Evolutionary conservation across 2,113 vertebrate species (phyloP).

Genomic region (Salvelinus namaycush): DNA sequence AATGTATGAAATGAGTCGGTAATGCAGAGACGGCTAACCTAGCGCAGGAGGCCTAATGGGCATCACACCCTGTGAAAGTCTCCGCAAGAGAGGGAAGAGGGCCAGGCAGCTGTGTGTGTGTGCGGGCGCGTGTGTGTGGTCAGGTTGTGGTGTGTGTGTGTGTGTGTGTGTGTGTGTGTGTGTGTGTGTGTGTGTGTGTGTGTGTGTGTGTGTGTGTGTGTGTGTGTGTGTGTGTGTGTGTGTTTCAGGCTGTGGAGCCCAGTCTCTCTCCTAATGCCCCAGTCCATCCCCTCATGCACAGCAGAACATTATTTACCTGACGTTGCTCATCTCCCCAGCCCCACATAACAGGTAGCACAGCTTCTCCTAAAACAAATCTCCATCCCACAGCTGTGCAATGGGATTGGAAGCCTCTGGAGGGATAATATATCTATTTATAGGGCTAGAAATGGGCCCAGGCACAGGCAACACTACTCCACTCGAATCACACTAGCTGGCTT

Average conservation of each 20-base stretch:
- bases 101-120: conserved; percentile 21
- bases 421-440: conserved; percentile 18
- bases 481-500: conserved; percentile 2
- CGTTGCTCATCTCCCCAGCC: not conserved
- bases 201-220: not conserved
- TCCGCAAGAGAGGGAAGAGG: conserved; percentile 12
- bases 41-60: conserved; percentile 32
- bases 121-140: not conserved
- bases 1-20: conserved; percentile 68
- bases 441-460: not conserved
- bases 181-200: not conserved
- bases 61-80: conserved; percentile 41
- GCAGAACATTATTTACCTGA: conserved; percentile 34
- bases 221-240: not conserved
- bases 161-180: conserved; percentile 2
- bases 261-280: not conserved
- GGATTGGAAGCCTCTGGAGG: conserved; percentile 20
- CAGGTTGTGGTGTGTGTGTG: conserved; percentile 19
- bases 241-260: not conserved
- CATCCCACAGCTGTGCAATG: conserved; percentile 10
- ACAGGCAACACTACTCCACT: not conserved
- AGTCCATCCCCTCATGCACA: not conserved
- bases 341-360: conserved; percentile 44
- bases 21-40: conserved; percentile 35
- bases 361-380: conserved; percentile 12